Evolutionary conservation across 2,888 invertebrate genomes (phyloP).

Genomic region (Hemicrepidius hirtus): DNA sequence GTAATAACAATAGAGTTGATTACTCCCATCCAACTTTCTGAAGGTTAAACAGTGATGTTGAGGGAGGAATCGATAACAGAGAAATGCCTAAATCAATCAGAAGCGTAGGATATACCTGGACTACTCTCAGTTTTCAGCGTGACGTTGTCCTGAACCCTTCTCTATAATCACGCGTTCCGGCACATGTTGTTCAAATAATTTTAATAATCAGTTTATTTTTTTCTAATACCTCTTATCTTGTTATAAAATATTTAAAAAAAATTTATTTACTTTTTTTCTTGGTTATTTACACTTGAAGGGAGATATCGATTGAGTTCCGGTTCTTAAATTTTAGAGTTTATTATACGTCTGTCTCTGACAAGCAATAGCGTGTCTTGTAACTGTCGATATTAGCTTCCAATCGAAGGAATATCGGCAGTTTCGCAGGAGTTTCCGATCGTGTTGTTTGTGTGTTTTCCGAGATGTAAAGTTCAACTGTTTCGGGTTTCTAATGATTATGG

Average conservation of each 20-base stretch:
- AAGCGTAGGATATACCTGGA: slow-evolving; percentile 22
- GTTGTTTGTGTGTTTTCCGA: slow-evolving; percentile 24
- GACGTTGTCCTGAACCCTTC: slow-evolving; percentile 23
- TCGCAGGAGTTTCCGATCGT: slow-evolving; percentile 12
- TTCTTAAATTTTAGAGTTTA: not conserved
- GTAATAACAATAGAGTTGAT: slow-evolving; percentile 22
- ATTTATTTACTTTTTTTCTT: not conserved
- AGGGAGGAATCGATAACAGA: slow-evolving; percentile 27
- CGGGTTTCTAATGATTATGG: slow-evolving; percentile 49
- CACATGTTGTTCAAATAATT: not conserved
- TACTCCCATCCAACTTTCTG: slow-evolving; percentile 17
- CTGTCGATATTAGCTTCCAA: slow-evolving; percentile 8
- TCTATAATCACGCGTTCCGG: slow-evolving; percentile 3
- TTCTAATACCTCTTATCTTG: too few species aligned
- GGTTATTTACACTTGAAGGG: too few species aligned
- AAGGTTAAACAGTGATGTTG: slow-evolving; percentile 25
- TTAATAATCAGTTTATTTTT: too few species aligned
- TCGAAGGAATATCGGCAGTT: slow-evolving; percentile 7
- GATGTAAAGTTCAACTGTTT: slow-evolving; percentile 20
- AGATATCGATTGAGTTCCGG: too few species aligned
- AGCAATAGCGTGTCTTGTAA: not conserved
- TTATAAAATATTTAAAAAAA: too few species aligned
- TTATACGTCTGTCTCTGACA: not conserved
- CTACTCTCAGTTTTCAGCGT: slow-evolving; percentile 29
- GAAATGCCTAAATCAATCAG: slow-evolving; percentile 31